Evolutionary conservation across 2,797 vertebrate genomes (phyloP), one percentile per base, ranked within the genome.

Genomic region (Triplophysa bombifrons): DNA sequence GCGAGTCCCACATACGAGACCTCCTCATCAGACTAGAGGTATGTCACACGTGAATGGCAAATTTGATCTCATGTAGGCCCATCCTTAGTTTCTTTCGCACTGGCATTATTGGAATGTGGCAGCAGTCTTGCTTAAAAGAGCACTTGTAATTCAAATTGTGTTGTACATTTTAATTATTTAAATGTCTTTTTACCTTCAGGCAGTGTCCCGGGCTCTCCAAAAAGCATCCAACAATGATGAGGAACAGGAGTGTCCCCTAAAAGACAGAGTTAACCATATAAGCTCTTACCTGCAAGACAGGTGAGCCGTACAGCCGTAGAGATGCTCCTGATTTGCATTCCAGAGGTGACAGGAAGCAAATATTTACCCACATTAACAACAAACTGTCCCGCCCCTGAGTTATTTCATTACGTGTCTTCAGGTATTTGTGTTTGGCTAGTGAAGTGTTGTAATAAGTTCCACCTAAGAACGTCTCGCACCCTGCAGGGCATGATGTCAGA

Each of bases 11-110:
- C 60, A 84, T 94, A 7, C 85, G 88, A 70, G 69, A 78, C 13
- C 91, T 92, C 2, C 81, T 91, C 80, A 84, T 55, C 83, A 91
- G 87, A 70, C 87, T 94, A 70, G 84, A 93, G 91, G 94, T 94
- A 60, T 80, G 85, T 81, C 2, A 41, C 8, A 30, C 6, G 27
- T 30, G 34, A 46, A 46, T 50, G 48, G 3, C 48, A 50, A 50
- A 50, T 50, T 50, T 16, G 48, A 50, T 50, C 48, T 50, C 48
- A 13, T 16, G 46, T 20, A 25, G 12, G 19, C 48, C 51, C 34
- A 41, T n/a, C 22, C 44, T 27, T 55, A 63, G 30, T 14, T 12
- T 61, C 34, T 20, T 25, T 67, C 51, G 16, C 16, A 2, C 27
- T 41, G 64, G 53, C 25, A 63, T 73, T 60, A 46, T n/a, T 79